Percentiles rank a stretch among this genome's conserved stretches.
phyloP scores from a whole-genome alignment of 2,797 vertebrate genomes.

The Anolis apletophallus region DNA sequence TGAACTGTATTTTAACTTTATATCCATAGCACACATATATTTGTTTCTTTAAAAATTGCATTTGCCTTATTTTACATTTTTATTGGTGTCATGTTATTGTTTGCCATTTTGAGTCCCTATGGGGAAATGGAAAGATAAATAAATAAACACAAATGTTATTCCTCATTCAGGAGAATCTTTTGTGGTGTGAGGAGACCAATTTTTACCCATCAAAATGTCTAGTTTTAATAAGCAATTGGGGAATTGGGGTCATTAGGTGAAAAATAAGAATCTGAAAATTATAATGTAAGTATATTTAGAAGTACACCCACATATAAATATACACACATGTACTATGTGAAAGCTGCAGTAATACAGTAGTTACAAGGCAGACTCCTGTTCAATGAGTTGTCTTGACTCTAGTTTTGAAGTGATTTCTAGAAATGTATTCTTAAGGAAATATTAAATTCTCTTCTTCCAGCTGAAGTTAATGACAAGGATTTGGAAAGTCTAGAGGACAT shows the following conservation, averaged over 20 bases:
- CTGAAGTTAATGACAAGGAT: not conserved
- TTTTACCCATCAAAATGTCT: no score
- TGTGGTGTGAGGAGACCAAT: no score
- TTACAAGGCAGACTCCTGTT: not conserved
- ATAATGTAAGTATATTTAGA: not conserved
- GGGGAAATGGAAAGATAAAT: no score
- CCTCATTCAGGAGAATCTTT: not conserved
- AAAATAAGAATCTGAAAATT: not conserved
- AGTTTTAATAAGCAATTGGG: not conserved
- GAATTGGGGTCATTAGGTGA: not conserved
- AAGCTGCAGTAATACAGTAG: not conserved
- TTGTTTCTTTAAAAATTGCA: no score
- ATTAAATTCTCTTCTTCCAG: not conserved
- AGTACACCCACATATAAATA: not conserved
- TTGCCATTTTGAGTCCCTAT: no score
- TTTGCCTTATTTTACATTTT: no score
- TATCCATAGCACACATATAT: no score
- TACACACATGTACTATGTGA: not conserved
- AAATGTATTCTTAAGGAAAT: constrained; percentile 12
- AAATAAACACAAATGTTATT: not conserved
- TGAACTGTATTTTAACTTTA: no score
- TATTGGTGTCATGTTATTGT: no score
- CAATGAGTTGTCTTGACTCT: not conserved
- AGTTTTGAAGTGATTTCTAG: not conserved
- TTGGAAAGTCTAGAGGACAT: not conserved